Base-by-base conservation (phyloP, 2,888 invertebrate species). In the Drosophila ezoana region DNA sequence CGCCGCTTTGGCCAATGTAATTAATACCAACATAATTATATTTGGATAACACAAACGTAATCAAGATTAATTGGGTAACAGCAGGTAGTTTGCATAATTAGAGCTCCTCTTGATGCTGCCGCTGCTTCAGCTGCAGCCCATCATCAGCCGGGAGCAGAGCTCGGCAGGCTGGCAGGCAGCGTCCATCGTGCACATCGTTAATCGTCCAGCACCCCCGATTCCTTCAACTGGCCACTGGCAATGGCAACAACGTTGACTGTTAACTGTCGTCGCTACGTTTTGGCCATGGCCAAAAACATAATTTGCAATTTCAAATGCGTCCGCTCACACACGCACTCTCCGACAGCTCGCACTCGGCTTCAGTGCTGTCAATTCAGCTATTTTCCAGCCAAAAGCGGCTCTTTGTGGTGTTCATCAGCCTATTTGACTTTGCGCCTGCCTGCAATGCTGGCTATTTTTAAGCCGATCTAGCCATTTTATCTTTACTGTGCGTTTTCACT, bases 1-100 rank as follows among this genome's bases (percentile, higher is more conserved):
- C 48, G 37, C 37, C 60, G 66, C 47, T 69, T 63, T 70, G 73
- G 73, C 68, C 83, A 72, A 77, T 76, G 84, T 89, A 86, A 89
- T 86, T 86, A 86, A 86, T 86, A 87, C 85, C 84, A 77, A 89
- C 84, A 87, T 86, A 86, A 86, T 86, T 89, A 89, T 84, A 89
- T 86, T 86, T 87, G 85, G 85, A 89, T 85, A 88, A 88, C 85
- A 83, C 87, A 87, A 87, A 84, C 87, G 87, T 83, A 87, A 89
- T 89, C 85, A 89, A 89, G 89, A 87, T 89, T 86, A 86, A 86
- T 87, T 86, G 87, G 81, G 84, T 81, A 86, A 79, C 89, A 83
- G 87, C 89, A 87, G 85, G 89, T 87, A 86, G 89, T 86, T 86
- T 86, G 87, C 85, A 88, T 85, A 85, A 85, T 85, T 83, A 83